Evolutionary conservation across 2,113 vertebrate genomes (phyloP).

Genomic region (Callithrix jacchus): DNA sequence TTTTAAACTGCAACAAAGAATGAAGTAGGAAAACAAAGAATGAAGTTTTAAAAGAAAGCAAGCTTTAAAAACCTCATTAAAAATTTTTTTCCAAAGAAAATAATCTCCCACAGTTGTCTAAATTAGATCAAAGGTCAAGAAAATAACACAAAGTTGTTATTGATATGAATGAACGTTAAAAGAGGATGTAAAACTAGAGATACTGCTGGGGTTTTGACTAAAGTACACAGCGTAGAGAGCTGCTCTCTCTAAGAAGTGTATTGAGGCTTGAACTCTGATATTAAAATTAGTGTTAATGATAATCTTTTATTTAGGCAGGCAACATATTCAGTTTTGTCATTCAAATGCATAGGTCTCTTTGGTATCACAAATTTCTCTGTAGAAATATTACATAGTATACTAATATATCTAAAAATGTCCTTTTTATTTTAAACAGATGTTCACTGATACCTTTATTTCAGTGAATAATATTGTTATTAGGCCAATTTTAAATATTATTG

Average conservation of each 20-base stretch:
- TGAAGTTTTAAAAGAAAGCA: neutral
- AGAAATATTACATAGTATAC: neutral
- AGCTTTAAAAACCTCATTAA: neutral
- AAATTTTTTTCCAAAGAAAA: neutral
- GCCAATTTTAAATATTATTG: neutral
- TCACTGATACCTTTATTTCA: neutral
- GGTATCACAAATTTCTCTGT: neutral
- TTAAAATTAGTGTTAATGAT: neutral
- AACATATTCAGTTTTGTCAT: neutral
- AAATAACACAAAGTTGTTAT: neutral
- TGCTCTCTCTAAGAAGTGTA: neutral
- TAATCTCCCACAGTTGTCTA: neutral
- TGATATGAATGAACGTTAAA: neutral
- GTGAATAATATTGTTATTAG: neutral
- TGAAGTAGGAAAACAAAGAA: neutral
- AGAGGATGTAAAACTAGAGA: slow-evolving; percentile 7
- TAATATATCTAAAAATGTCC: neutral
- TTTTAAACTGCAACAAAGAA: neutral
- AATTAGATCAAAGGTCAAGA: neutral
- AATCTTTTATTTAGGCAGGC: neutral
- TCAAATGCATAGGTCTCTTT: neutral
- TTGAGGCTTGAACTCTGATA: neutral
- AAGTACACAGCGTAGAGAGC: neutral
- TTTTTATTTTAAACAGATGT: neutral
- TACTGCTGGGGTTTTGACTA: neutral